A percentile compares a stretch with the other conserved stretches of the same genome.
Evolutionary conservation across 35 echinoderm and acorn worm genomes (phyloP).

Genomic region (Acanthaster planci): DNA sequence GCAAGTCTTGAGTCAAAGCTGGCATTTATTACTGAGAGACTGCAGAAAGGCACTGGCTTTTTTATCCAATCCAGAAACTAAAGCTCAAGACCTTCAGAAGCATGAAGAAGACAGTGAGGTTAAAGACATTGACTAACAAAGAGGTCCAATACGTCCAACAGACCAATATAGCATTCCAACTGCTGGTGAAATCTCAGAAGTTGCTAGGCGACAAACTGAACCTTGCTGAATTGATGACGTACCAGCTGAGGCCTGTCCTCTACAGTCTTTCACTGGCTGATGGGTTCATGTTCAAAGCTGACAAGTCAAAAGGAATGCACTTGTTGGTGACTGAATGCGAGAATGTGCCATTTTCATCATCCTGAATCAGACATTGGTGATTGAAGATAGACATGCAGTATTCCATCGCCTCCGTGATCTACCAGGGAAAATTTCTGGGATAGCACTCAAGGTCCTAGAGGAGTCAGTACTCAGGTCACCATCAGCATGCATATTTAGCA

Average conservation of each 20-base stretch:
- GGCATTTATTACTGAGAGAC: no score
- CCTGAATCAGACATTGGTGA: not conserved
- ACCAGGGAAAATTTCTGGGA: not conserved
- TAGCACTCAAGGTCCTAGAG: not conserved
- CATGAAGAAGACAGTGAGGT: conserved; percentile 43
- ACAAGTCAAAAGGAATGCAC: conserved; percentile 37
- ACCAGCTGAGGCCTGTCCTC: conserved; percentile 49
- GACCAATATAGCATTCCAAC: conserved; percentile 56
- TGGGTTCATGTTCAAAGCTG: conserved; percentile 38
- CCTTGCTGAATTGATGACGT: conserved; percentile 50
- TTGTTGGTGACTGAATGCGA: not conserved
- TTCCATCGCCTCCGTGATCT: conserved; percentile 22
- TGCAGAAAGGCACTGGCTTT: conserved; percentile 25
- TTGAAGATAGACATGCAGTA: conserved; percentile 56
- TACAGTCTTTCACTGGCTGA: conserved; percentile 37
- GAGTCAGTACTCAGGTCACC: conserved; percentile 13
- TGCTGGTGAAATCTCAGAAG: conserved; percentile 43
- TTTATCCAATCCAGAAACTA: conserved; percentile 47
- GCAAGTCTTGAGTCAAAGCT: no score
- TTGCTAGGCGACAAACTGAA: no score
- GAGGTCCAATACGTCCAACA: conserved; percentile 59
- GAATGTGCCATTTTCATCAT: not conserved
- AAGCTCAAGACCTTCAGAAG: conserved; percentile 36
- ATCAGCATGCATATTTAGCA: conserved; percentile 22
- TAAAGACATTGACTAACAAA: conserved; percentile 39